These are phyloP conservation scores for Esox masquinongy DNA, from an alignment of 2,797 vertebrate species.

Conservation along the genomic window DNA sequence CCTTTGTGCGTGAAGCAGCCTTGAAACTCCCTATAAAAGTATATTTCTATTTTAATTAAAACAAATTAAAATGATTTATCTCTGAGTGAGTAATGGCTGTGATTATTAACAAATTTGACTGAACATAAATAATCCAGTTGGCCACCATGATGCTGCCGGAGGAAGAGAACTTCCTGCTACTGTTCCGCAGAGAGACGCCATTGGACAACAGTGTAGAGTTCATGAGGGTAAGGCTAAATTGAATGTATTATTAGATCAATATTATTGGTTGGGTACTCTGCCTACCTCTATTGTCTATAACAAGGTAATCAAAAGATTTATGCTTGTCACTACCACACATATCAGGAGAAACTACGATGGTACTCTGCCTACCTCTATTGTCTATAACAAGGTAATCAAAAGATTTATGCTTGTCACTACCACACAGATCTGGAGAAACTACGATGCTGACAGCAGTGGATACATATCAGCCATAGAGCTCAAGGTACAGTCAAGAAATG, in stretches of 20 bases:
- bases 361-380: not conserved
- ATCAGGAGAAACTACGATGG: slow-evolving; percentile 91
- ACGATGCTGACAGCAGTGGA: slow-evolving; percentile 89
- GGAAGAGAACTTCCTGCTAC: slow-evolving; percentile 89
- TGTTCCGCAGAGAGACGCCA: slow-evolving; percentile 87
- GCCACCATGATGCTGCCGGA: slow-evolving; percentile 81
- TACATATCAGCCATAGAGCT: slow-evolving; percentile 88
- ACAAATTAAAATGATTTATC: not conserved
- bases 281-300: slow-evolving; percentile 19
- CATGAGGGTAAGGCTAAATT: slow-evolving; percentile 82
- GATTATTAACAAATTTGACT: not conserved
- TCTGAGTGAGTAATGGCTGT: not conserved
- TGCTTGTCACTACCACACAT: slow-evolving; percentile 52
- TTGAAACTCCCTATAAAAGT: not conserved
- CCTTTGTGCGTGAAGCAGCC: not conserved
- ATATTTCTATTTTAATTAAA: too few species aligned
- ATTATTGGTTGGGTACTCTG: not conserved
- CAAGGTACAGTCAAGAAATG: slow-evolving; percentile 65
- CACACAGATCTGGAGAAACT: slow-evolving; percentile 89
- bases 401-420: not conserved
- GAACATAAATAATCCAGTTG: slow-evolving; percentile 67
- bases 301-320: not conserved
- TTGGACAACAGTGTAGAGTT: slow-evolving; percentile 95
- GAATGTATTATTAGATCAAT: too few species aligned
- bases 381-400: slow-evolving; percentile 22